A percentile compares a stretch with the other conserved stretches of the same genome.
Evolutionary conservation across 1,140 invertebrate genomes (phyloP).

Genomic region (Pseudobourletiella spinata): DNA sequence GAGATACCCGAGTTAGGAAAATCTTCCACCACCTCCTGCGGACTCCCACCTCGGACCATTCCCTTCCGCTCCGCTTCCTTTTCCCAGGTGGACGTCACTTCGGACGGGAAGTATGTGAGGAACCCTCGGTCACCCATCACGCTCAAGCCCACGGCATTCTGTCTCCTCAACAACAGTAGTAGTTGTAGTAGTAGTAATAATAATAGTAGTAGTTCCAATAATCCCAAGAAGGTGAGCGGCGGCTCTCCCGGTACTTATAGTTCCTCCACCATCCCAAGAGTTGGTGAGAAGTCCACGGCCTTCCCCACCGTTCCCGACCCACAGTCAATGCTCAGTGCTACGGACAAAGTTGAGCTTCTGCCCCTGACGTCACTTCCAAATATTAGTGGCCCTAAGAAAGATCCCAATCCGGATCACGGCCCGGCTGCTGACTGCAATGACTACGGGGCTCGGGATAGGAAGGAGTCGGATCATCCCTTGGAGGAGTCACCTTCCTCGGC

Average conservation of each 20-base stretch:
- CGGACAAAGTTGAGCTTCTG: neutral
- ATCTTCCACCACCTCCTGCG: neutral
- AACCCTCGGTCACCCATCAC: slow-evolving; percentile 28
- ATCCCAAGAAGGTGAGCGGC: neutral
- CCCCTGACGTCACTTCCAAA: neutral
- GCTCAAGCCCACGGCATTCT: slow-evolving; percentile 34
- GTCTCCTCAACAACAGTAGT: slow-evolving; percentile 20
- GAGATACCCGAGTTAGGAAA: slow-evolving; percentile 2
- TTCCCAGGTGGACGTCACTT: slow-evolving; percentile 63
- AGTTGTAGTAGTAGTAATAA: too few relatives aligned
- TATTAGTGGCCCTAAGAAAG: too few relatives aligned
- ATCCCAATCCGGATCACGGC: too few relatives aligned
- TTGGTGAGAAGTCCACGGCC: neutral
- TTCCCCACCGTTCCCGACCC: neutral
- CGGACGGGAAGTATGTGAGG: slow-evolving; percentile 42
- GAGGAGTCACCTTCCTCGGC: too few relatives aligned
- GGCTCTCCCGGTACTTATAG: neutral
- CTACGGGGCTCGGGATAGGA: too few relatives aligned
- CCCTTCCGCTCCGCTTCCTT: slow-evolving; percentile 71
- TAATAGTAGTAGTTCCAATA: neutral
- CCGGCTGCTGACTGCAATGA: too few relatives aligned
- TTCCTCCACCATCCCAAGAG: neutral
- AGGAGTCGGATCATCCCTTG: too few relatives aligned
- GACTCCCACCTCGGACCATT: slow-evolving; percentile 15
- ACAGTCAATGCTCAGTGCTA: neutral